Evolutionary conservation across 92 coral and sea anemone species (phyloP).

Genomic region (Zoanthus solanderi): DNA sequence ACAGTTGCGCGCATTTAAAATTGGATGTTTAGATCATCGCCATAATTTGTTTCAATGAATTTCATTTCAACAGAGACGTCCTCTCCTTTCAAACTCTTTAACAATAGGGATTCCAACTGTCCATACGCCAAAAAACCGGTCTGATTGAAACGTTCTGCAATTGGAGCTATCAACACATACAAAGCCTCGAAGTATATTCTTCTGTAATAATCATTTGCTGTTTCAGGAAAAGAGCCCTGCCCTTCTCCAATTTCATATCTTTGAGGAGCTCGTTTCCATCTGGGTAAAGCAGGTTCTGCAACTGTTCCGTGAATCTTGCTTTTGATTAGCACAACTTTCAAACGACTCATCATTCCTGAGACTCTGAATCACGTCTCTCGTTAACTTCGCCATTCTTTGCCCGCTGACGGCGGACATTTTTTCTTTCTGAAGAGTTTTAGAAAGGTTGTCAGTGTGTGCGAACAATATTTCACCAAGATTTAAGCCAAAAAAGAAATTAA

Average conservation of each 20-base stretch:
- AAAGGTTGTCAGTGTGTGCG: slow-evolving; percentile 45
- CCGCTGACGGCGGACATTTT: slow-evolving; percentile 17
- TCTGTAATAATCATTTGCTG: slow-evolving; percentile 24
- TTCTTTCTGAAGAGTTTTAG: slow-evolving; percentile 48
- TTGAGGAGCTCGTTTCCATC: slow-evolving; percentile 12
- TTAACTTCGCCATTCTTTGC: background rate
- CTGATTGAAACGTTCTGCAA: slow-evolving; percentile 40
- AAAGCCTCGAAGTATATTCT: slow-evolving; percentile 23
- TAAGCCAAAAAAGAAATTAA: slow-evolving; percentile 52
- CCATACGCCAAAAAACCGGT: slow-evolving; percentile 21
- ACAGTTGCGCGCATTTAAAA: slow-evolving; percentile 48
- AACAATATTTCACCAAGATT: slow-evolving; percentile 32
- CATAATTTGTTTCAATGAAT: slow-evolving; percentile 50
- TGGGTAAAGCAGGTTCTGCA: background rate
- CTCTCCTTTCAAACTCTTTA: slow-evolving; percentile 38
- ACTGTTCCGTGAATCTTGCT: slow-evolving; percentile 1
- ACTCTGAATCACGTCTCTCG: background rate
- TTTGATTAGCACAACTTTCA: background rate
- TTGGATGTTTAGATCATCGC: slow-evolving; percentile 47
- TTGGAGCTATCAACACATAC: slow-evolving; percentile 16
- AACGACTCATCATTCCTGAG: background rate
- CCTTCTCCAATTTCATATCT: slow-evolving; percentile 3
- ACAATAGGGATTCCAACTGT: background rate
- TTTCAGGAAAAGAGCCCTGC: slow-evolving; percentile 14
- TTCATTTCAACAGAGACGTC: slow-evolving; percentile 52